phyloP scores from a whole-genome alignment of 2,888 invertebrate species.

The Mantis religiosa region DNA sequence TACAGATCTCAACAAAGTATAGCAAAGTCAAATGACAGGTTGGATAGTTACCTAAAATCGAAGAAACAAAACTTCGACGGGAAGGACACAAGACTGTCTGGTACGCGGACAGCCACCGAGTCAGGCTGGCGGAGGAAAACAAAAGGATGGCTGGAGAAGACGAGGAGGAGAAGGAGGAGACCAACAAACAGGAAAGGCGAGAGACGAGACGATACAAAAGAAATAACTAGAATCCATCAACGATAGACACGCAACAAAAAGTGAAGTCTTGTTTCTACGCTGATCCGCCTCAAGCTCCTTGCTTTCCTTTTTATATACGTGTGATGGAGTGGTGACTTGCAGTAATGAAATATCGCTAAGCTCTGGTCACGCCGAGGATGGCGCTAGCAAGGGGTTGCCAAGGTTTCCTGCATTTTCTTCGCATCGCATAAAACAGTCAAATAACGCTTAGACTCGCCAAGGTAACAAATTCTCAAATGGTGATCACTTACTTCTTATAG shows the following conservation, averaged over 20 bases:
- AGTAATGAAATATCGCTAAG: neutral
- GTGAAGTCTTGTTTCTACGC: neutral
- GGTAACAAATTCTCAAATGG: too few species aligned
- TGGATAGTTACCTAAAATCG: too few species aligned
- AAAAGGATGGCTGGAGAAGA: neutral
- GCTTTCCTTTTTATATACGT: neutral
- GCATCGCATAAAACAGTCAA: too few species aligned
- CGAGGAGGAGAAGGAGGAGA: neutral
- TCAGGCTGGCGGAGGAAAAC: neutral
- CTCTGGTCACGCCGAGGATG: neutral
- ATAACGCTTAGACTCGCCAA: too few species aligned
- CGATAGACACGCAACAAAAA: neutral
- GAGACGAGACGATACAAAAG: slow-evolving; percentile 1
- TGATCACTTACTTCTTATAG: too few species aligned
- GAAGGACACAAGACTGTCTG: too few species aligned
- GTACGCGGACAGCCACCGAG: neutral
- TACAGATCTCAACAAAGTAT: too few species aligned
- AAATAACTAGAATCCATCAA: neutral
- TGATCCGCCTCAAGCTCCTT: neutral
- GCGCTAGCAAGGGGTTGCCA: neutral
- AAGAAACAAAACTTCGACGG: too few species aligned
- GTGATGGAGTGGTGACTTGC: neutral
- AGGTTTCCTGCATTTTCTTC: neutral
- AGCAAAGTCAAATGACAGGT: too few species aligned
- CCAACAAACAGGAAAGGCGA: neutral